Evolutionary conservation across 2,888 invertebrate species (phyloP).

Genomic region (Lasioglossum oenotherae): DNA sequence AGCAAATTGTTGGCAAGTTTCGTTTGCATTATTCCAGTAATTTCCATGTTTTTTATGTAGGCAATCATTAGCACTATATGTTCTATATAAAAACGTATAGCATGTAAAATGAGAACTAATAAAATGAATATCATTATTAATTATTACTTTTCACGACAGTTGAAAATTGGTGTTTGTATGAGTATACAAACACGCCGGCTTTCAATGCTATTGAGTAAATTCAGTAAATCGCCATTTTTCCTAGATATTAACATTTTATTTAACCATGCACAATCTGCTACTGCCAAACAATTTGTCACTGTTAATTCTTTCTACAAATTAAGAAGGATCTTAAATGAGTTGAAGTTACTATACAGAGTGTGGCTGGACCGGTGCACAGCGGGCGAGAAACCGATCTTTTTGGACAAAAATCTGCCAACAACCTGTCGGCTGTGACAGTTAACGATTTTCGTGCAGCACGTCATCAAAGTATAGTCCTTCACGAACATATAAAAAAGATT

Average conservation of each 20-base stretch:
- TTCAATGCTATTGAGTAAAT: conserved; percentile 15
- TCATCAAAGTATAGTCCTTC: too few species aligned
- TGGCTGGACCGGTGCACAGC: too few species aligned
- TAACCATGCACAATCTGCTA: conserved; percentile 59
- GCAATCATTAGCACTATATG: conserved; percentile 22
- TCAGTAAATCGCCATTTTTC: neutral
- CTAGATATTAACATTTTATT: conserved; percentile 11
- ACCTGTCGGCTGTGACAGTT: too few species aligned
- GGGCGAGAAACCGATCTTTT: too few species aligned
- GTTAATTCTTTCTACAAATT: conserved; percentile 55
- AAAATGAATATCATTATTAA: neutral
- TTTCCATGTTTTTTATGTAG: conserved; percentile 32
- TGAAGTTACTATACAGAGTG: neutral
- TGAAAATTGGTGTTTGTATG: conserved; percentile 39
- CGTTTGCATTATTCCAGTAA: conserved; percentile 13
- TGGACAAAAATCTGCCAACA: too few species aligned
- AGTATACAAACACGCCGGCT: conserved; percentile 51
- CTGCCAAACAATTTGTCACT: conserved; percentile 65
- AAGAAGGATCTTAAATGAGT: neutral
- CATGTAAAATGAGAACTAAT: conserved; percentile 10
- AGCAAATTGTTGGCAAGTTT: conserved; percentile 32
- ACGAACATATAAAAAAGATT: too few species aligned
- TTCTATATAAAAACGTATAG: conserved; percentile 22
- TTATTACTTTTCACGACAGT: conserved; percentile 37
- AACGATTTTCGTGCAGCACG: too few species aligned